Evolutionary conservation across 2,113 vertebrate species (phyloP), one percentile per base, ranked within the genome.

Genomic region (Bothrops jararaca): DNA sequence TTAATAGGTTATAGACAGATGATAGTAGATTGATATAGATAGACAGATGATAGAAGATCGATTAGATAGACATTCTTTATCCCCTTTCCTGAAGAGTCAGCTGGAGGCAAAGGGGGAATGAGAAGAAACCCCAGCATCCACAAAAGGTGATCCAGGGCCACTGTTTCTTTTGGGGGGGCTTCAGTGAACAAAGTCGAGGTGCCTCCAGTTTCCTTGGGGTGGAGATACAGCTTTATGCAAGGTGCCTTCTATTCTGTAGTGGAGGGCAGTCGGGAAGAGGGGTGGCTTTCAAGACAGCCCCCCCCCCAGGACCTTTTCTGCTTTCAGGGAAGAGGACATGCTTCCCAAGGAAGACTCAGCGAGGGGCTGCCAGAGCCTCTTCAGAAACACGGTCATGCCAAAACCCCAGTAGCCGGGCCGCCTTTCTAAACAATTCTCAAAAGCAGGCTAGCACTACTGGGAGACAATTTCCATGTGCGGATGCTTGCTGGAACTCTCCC

Each of bases 381-480:
- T 91, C 69, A 91, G 91, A 94, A 95, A 92, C 24, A 89, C 93
- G 95, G 95, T 94, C 93, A 24, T 92, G 57, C 95, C 95, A 95
- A 96, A 96, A 95, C 95, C 95, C 26, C 90, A 94, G 95, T 86
- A 94, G 97, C 90, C 54, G 89, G 94, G 56, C 92, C 80, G 95
- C 96, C 96, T 97, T 98, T 95, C 97, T 96, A 96, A 98, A 97
- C 98, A 98, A 97, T 97, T 97, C 97, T 97, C 92, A 94, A 93
- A 96, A 97, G 96, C 64, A 96, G 96, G 90, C 85, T 93, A 94
- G 94, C 98, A 98, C 97, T 98, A 97, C 99, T 98, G 98, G 98
- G 98, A 99, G 98, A 98, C 98, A 98, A 99, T 98, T 98, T 98
- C 97, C 97, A 97, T 94, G 93, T 97, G 96, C 97, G 98, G 98